Conservation (phyloP, 1,140 invertebrate genomes). For the Branchinecta lindahli region DNA sequence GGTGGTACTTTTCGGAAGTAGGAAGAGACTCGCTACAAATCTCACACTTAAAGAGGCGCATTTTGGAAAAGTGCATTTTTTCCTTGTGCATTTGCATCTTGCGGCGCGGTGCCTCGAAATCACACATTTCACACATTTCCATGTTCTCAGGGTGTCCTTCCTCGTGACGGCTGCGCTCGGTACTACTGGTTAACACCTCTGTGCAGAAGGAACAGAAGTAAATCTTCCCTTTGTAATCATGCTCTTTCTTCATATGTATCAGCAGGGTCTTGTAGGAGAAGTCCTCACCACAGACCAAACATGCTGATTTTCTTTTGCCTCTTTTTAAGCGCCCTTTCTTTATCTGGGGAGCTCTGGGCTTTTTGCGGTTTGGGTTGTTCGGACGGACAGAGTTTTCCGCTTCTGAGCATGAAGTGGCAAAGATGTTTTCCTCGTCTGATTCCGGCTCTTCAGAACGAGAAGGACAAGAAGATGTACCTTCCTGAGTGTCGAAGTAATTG, state of each 20-base stretch:
- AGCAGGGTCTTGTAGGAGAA: background rate
- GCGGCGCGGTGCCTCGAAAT: background rate
- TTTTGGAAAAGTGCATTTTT: background rate
- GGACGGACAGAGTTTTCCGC: too few species aligned
- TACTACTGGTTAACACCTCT: background rate
- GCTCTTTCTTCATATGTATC: background rate
- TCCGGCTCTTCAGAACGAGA: too few species aligned
- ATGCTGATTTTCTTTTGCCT: too few species aligned
- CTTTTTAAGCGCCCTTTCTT: too few species aligned
- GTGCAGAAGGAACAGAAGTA: background rate
- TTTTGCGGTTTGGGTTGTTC: too few species aligned
- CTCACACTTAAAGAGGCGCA: background rate
- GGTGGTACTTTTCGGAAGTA: background rate
- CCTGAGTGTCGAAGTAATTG: too few species aligned
- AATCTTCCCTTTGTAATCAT: background rate
- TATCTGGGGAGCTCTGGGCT: too few species aligned
- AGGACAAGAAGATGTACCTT: too few species aligned
- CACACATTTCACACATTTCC: background rate
- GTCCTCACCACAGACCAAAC: background rate
- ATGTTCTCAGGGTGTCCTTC: background rate
- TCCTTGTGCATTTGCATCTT: background rate
- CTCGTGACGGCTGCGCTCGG: background rate
- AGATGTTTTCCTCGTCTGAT: too few species aligned
- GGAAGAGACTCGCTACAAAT: background rate
- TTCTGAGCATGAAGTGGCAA: too few species aligned